These are phyloP conservation scores for Pleuronectes platessa DNA, from an alignment of 2,113 vertebrate genomes.

Conservation along the genomic window DNA sequence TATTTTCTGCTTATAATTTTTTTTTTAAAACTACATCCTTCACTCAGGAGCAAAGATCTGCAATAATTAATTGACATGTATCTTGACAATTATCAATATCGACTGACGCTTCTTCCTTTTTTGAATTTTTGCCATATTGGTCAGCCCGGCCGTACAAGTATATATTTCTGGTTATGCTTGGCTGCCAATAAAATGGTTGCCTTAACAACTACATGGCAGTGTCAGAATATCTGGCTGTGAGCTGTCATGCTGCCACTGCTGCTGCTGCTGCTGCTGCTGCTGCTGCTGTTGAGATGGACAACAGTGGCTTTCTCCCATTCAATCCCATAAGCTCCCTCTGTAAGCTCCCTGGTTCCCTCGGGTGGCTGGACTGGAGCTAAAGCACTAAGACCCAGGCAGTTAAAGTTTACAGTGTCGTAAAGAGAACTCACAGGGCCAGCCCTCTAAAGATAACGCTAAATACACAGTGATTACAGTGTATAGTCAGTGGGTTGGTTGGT, in stretches of 20 bases:
- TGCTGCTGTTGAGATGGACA: constrained; percentile 53
- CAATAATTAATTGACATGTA: too few species aligned
- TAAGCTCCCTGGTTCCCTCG: constrained; percentile 71
- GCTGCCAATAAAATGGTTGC: background rate
- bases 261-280: constrained; percentile 6
- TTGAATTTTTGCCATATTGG: background rate
- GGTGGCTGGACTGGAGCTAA: constrained; percentile 72
- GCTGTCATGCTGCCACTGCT: constrained; percentile 30
- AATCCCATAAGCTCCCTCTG: constrained; percentile 66
- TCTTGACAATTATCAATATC: too few species aligned
- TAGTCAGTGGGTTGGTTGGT: constrained; percentile 67
- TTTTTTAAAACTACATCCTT: background rate
- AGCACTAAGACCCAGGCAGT: constrained; percentile 74
- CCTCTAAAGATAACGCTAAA: constrained; percentile 80
- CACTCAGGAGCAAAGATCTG: too few species aligned
- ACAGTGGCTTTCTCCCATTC: constrained; percentile 62
- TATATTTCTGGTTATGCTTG: background rate
- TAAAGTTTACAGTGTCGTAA: constrained; percentile 82
- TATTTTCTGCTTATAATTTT: background rate
- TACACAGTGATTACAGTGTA: constrained; percentile 78
- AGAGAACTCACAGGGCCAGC: constrained; percentile 71
- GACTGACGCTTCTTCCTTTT: background rate
- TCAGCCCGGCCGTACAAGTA: background rate
- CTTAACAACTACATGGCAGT: background rate
- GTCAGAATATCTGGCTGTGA: constrained; percentile 36